These are phyloP conservation scores for Holotrichia oblita DNA, from an alignment of 1,140 invertebrate species.

Conservation along the genomic window DNA sequence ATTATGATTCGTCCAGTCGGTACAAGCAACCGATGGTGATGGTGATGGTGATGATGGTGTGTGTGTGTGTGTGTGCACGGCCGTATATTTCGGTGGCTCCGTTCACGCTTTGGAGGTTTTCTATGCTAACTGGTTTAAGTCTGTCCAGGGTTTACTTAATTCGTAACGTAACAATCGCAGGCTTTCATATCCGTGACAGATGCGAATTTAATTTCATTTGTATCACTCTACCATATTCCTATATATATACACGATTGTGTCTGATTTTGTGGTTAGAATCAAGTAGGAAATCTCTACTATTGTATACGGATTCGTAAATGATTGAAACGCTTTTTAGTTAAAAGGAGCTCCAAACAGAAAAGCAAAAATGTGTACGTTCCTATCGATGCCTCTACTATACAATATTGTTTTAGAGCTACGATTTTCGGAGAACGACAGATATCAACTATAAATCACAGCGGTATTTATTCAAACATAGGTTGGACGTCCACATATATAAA, in stretches of 20 bases:
- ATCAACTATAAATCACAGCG: neutral
- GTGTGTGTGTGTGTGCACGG: neutral
- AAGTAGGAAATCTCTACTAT: slow-evolving; percentile 37
- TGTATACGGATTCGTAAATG: slow-evolving; percentile 41
- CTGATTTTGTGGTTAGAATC: slow-evolving; percentile 30
- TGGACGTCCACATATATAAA: too few species aligned
- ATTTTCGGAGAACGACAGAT: neutral
- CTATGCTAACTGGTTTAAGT: slow-evolving; percentile 59
- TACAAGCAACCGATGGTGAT: too few species aligned
- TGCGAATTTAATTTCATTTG: slow-evolving; percentile 54
- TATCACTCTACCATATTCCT: slow-evolving; percentile 40
- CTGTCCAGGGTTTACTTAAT: slow-evolving; percentile 58
- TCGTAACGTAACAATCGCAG: slow-evolving; percentile 50
- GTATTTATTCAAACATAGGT: too few species aligned
- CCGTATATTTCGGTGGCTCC: slow-evolving; percentile 40
- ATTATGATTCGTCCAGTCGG: slow-evolving; percentile 19
- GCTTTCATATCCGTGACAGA: slow-evolving; percentile 59
- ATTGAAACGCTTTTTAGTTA: too few species aligned
- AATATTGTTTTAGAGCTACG: neutral
- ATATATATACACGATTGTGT: slow-evolving; percentile 35
- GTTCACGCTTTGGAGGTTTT: slow-evolving; percentile 57
- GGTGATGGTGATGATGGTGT: too few species aligned
- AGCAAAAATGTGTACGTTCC: neutral
- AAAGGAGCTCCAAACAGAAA: too few species aligned
- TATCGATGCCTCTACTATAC: neutral